phyloP scores from a whole-genome alignment of 2,797 vertebrate species.

The Ceryle rudis region DNA sequence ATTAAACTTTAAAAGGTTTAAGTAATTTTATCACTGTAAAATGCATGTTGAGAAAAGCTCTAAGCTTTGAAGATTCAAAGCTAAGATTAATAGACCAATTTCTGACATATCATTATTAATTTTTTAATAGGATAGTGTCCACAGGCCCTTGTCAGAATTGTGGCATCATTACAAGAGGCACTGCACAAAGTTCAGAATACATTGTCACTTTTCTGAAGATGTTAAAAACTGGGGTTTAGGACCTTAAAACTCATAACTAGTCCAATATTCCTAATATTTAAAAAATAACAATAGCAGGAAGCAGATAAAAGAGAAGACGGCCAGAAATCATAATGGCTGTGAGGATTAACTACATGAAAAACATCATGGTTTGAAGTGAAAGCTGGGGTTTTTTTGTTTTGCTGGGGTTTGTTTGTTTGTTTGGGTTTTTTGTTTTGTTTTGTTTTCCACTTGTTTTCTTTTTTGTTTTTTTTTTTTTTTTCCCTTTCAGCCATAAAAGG shows the following conservation, averaged over 20 bases:
- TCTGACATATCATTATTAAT: slow-evolving; percentile 53
- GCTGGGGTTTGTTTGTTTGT: too few species aligned
- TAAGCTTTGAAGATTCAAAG: slow-evolving; percentile 67
- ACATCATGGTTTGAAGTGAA: background rate
- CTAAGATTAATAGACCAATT: slow-evolving; percentile 59
- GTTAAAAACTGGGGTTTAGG: background rate
- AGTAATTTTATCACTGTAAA: slow-evolving; percentile 63
- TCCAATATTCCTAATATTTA: background rate
- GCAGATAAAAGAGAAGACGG: background rate
- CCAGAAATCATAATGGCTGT: background rate
- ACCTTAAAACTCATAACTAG: background rate
- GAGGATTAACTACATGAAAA: background rate
- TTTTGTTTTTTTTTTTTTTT: background rate
- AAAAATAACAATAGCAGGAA: slow-evolving; percentile 13
- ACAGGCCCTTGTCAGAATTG: background rate
- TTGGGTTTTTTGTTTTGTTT: too few species aligned
- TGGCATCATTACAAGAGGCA: background rate
- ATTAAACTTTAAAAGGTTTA: slow-evolving; percentile 71
- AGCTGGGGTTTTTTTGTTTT: background rate
- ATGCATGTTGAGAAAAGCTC: slow-evolving; percentile 53
- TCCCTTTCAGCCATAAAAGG: background rate
- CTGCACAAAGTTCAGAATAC: background rate
- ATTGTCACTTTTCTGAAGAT: background rate
- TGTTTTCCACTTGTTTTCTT: too few species aligned
- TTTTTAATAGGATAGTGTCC: slow-evolving; percentile 55